These are phyloP conservation scores for Anarsia innoxiella DNA, from an alignment of 2,888 invertebrate species.

Conservation along the genomic window DNA sequence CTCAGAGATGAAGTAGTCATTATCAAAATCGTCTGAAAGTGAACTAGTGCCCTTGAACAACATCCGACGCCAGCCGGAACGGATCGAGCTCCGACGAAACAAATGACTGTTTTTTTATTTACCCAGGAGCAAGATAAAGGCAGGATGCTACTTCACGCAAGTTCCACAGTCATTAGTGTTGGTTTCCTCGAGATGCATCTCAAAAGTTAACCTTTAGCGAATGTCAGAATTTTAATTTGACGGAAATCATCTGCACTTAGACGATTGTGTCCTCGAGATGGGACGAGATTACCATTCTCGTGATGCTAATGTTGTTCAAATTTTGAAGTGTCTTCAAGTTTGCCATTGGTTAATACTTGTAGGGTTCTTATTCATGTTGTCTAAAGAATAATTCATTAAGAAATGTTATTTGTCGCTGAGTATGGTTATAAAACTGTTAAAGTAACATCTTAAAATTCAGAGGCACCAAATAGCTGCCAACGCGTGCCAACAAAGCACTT, in stretches of 20 bases:
- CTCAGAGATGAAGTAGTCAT: conserved; percentile 19
- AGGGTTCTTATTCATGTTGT: no score
- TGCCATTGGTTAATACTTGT: no score
- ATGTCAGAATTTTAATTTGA: conserved; percentile 6
- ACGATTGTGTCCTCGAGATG: no score
- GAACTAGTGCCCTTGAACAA: conserved; percentile 67
- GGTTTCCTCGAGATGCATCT: conserved; percentile 48
- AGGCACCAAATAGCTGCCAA: no score
- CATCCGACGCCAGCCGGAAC: conserved; percentile 67
- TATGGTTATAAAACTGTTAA: no score
- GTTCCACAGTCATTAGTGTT: conserved; percentile 50
- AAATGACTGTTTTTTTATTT: conserved; percentile 48
- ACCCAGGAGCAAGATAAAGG: conserved; percentile 45
- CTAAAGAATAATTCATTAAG: no score
- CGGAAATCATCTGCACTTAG: conserved; percentile 5
- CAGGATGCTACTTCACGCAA: conserved; percentile 69
- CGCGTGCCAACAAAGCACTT: conserved; percentile 55
- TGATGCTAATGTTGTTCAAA: no score
- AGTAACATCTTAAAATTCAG: no score
- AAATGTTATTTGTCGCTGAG: no score
- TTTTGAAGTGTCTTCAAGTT: no score
- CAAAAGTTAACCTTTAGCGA: conserved; percentile 9
- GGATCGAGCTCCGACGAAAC: conserved; percentile 49
- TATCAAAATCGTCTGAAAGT: conserved; percentile 47
- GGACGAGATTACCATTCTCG: no score